Base-by-base conservation (phyloP, 2,888 invertebrate genomes). In the Mallateleia sp. region DNA sequence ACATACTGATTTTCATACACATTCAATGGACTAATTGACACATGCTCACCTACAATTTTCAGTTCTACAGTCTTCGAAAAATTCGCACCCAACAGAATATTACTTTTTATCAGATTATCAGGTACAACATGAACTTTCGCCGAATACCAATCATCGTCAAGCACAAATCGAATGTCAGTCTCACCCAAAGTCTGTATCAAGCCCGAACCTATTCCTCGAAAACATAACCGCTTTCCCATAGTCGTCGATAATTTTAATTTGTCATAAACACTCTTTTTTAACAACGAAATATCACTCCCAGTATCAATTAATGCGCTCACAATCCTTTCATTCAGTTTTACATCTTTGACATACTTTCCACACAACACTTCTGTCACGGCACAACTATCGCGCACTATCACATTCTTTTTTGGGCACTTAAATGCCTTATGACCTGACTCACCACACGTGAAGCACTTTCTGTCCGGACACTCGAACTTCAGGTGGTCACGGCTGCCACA, bases 281-380 rank as follows among this genome's bases (percentile, higher is more conserved):
- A 14, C 60, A 60, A 60, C 34, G 60, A 38, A 18, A 60, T 60
- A 15, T 60, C 60, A 22, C 60, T 60, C 4, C 60, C 38, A 7
- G 60, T 60, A 22, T 60, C 60, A 2, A 60, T 38, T 5, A 60
- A 20, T 22, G 60, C 60, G 34, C n/a, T 28, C 28, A 6, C 28
- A 28, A 6, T 28, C 8, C 28, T 8, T 8, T 28, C 28, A 28
- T 28, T n/a, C n/a, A n/a, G 8, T 28, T 6, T 28, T 28, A 28
- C 28, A 6, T 28, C 8, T 8, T 28, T 28, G 28, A 28, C 28
- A 28, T 28, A 28, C 8, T 28, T 28, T 6, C 8, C 8, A 28
- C 8, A 6, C 4, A 28, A 28, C 28, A 28, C 28, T 6, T 28
- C 8, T 28, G 8, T 8, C 4, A 28, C 8, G 8, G 28, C 28